Percentiles rank a stretch among this genome's conserved stretches.
Evolutionary conservation across 2,888 invertebrate genomes (phyloP).

Genomic region (Aphelenchoides bicaudatus): DNA sequence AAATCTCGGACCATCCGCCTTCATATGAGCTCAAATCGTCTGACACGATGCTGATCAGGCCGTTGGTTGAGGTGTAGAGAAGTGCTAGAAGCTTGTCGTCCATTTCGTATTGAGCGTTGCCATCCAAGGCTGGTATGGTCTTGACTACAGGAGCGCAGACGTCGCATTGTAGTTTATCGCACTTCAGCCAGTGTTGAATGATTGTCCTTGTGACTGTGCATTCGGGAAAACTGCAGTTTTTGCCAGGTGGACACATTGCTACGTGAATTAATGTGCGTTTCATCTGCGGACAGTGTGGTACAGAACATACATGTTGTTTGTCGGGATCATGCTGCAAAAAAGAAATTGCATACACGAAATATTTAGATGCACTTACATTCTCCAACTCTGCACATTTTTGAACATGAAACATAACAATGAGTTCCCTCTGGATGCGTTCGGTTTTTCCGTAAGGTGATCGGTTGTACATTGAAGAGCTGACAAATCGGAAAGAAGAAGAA

Average conservation of each 20-base stretch:
- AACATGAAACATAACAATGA: conserved; percentile 18
- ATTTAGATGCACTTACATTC: conserved; percentile 2
- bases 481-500: not conserved
- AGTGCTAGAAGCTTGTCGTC: conserved; percentile 16
- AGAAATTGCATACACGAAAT: too few species aligned
- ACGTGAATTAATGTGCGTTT: conserved; percentile 16
- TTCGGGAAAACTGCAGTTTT: conserved; percentile 16
- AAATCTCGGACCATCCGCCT: conserved; percentile 2
- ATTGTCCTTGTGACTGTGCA: conserved; percentile 14
- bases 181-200: conserved; percentile 14
- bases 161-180: conserved; percentile 7
- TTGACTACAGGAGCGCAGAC: conserved; percentile 15
- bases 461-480: not conserved
- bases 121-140: conserved; percentile 18
- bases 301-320: conserved; percentile 7
- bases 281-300: conserved; percentile 16
- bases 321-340: not conserved
- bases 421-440: conserved; percentile 16
- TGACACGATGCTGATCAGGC: conserved; percentile 9
- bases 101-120: conserved; percentile 10
- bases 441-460: conserved; percentile 12
- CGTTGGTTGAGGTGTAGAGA: conserved; percentile 16
- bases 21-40: not conserved
- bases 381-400: conserved; percentile 17
- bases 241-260: conserved; percentile 16